These are phyloP conservation scores for Xenopus tropicalis DNA, from an alignment of 2,113 vertebrate species.

Conservation along the genomic window UCB_Xtro_10.0 CM004446.2:49485501-49486000, in stretches of 20 bases:
- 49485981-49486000: constrained; percentile 58
- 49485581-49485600: constrained; percentile 88
- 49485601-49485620: constrained; percentile 88
- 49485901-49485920: constrained; percentile 84
- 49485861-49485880: constrained; percentile 80
- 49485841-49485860: constrained; percentile 96
- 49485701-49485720: constrained; percentile 93
- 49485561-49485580: constrained; percentile 95
- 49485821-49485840: constrained; percentile 79
- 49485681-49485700: constrained; percentile 92
- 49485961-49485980: constrained; percentile 68
- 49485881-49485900: constrained; percentile 80
- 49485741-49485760: constrained; percentile 88
- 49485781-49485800: constrained; percentile 74
- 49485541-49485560: constrained; percentile 50
- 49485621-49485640: constrained; percentile 79
- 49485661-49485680: constrained; percentile 95
- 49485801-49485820: constrained; percentile 66
- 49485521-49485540: constrained; percentile 69
- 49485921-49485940: constrained; percentile 92
- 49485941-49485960: constrained; percentile 85
- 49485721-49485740: constrained; percentile 85
- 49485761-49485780: constrained; percentile 93
- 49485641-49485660: constrained; percentile 89
- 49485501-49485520: constrained; percentile 94